These are phyloP conservation scores for Diaperis boleti DNA, from an alignment of 2,888 invertebrate species.

Conservation along the genomic window DNA sequence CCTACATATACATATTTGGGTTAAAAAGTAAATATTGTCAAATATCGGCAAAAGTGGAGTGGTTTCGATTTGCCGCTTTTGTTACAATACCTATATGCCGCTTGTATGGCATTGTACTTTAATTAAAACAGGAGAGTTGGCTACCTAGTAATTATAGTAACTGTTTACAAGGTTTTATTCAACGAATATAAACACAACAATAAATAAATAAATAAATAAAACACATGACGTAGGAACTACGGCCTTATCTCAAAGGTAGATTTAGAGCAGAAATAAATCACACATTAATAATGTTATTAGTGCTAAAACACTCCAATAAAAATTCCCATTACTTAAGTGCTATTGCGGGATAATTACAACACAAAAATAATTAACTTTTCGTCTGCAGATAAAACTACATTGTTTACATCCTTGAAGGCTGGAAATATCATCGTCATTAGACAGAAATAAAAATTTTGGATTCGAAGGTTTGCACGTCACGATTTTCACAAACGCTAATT, in stretches of 20 bases:
- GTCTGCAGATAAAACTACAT: constrained; percentile 2
- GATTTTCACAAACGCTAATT: no score
- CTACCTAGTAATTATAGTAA: background rate
- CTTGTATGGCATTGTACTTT: background rate
- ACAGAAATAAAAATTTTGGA: background rate
- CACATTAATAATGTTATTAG: background rate
- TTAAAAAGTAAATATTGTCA: no score
- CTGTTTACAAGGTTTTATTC: background rate
- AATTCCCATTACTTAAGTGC: background rate
- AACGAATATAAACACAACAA: background rate
- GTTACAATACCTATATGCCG: background rate
- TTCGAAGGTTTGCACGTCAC: background rate
- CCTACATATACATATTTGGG: no score
- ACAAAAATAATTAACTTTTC: constrained; percentile 5
- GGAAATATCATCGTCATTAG: background rate
- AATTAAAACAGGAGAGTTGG: background rate
- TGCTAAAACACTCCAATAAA: background rate
- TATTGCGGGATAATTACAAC: background rate
- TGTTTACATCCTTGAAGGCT: background rate
- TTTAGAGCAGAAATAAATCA: background rate
- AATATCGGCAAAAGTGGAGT: no score
- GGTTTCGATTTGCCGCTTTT: no score
- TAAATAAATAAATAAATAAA: background rate
- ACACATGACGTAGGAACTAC: background rate
- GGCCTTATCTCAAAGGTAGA: background rate